Conservation (phyloP, 2,113 vertebrate genomes). For the Pelecanoides urinatrix region DNA sequence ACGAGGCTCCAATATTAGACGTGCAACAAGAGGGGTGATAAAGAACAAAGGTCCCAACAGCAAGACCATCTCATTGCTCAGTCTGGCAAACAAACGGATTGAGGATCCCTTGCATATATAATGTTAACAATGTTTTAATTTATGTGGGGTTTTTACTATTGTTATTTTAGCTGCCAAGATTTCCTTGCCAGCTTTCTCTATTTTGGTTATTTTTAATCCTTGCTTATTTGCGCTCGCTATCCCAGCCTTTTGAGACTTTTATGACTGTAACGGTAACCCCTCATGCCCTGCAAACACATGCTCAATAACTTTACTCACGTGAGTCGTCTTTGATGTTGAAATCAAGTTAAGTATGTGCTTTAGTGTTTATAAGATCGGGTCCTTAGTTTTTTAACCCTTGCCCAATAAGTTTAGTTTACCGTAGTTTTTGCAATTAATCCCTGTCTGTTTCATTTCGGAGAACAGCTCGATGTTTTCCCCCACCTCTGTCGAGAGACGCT, state of each 20-base stretch:
- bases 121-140: not conserved
- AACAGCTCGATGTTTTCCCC: not conserved
- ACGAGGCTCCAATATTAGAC: not conserved
- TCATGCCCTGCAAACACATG: conserved; percentile 26
- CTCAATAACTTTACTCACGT: not conserved
- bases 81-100: not conserved
- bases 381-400: conserved; percentile 53
- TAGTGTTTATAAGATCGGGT: conserved; percentile 16
- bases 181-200: conserved; percentile 21
- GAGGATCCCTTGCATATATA: not conserved
- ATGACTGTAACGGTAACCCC: not conserved
- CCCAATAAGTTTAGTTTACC: not conserved
- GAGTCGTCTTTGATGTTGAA: conserved; percentile 35
- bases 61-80: not conserved
- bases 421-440: not conserved
- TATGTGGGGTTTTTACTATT: not conserved
- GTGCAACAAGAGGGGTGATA: not conserved
- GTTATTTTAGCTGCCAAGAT: conserved; percentile 42
- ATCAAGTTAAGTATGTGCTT: conserved; percentile 17
- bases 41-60: conserved; percentile 9
- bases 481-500: not conserved
- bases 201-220: conserved; percentile 53
- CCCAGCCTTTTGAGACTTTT: not conserved
- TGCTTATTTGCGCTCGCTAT: conserved; percentile 13
- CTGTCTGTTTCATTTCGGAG: not conserved